Evolutionary conservation across 2,888 invertebrate species (phyloP).

Genomic region (Entomobrya multifasciata): DNA sequence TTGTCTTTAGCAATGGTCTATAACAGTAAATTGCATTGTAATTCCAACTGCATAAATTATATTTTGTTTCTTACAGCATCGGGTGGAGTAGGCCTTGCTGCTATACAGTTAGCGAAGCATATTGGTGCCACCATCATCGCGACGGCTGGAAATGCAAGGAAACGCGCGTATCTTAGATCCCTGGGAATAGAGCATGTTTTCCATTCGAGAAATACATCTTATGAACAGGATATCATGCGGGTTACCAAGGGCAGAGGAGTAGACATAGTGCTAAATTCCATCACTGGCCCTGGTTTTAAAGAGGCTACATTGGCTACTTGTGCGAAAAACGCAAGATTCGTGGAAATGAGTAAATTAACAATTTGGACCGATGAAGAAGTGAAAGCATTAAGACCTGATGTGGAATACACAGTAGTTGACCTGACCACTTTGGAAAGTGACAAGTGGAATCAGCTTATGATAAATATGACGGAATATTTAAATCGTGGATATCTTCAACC

Average conservation of each 20-base stretch:
- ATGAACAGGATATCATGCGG: slow-evolving; percentile 34
- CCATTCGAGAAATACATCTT: slow-evolving; percentile 32
- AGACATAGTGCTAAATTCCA: too few species aligned
- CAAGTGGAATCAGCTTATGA: neutral
- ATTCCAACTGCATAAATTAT: too few species aligned
- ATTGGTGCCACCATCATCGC: slow-evolving; percentile 64
- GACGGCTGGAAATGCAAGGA: slow-evolving; percentile 63
- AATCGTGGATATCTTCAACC: neutral
- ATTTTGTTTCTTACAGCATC: slow-evolving; percentile 71
- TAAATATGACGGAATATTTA: slow-evolving; percentile 6
- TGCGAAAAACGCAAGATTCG: slow-evolving; percentile 52
- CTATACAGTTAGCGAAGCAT: slow-evolving; percentile 65
- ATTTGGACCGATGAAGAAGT: slow-evolving; percentile 67
- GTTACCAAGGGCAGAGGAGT: slow-evolving; percentile 55
- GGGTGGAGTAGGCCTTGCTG: slow-evolving; percentile 71
- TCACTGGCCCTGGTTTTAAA: too few species aligned
- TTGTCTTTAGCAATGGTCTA: too few species aligned
- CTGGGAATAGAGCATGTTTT: slow-evolving; percentile 64
- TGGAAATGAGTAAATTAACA: slow-evolving; percentile 67
- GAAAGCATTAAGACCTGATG: slow-evolving; percentile 55
- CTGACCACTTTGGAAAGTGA: slow-evolving; percentile 9
- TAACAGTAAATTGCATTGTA: too few species aligned
- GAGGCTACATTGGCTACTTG: too few species aligned
- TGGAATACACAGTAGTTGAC: slow-evolving; percentile 62
- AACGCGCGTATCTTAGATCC: slow-evolving; percentile 59